These are phyloP conservation scores for Pseudomyrmex sp. DNA, from an alignment of 1,140 invertebrate species.

Conservation along the genomic window DNA sequence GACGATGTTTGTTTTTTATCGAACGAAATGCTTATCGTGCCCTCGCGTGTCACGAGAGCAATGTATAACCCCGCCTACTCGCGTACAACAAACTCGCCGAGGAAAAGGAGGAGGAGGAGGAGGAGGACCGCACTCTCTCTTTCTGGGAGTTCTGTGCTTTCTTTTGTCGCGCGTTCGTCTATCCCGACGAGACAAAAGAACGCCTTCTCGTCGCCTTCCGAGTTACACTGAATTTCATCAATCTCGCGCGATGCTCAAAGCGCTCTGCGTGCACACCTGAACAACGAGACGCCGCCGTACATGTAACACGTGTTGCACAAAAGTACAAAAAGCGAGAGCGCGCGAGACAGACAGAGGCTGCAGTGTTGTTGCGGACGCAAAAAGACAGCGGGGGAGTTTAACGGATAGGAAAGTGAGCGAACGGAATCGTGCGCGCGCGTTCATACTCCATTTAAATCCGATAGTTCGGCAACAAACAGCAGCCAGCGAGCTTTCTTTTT, in stretches of 20 bases:
- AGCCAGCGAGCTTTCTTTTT: not conserved
- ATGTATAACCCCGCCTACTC: conserved; percentile 47
- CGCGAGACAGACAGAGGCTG: too few species aligned
- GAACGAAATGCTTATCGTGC: conserved; percentile 71
- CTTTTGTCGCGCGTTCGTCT: not conserved
- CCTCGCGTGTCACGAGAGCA: conserved; percentile 63
- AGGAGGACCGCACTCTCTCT: not conserved
- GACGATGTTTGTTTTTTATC: conserved; percentile 73
- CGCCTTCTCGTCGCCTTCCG: conserved; percentile 17
- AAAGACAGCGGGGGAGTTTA: not conserved
- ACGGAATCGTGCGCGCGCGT: not conserved
- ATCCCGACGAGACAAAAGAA: conserved; percentile 33
- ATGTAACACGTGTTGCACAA: not conserved
- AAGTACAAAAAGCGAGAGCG: not conserved
- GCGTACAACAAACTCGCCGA: conserved; percentile 16
- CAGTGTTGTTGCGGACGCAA: too few species aligned
- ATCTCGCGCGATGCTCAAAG: not conserved
- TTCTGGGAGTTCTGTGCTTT: not conserved
- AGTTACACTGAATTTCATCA: conserved; percentile 47
- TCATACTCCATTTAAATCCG: conserved; percentile 25
- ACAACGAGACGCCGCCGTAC: not conserved
- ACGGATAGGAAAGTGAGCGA: conserved; percentile 32
- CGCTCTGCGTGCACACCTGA: not conserved
- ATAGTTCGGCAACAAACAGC: conserved; percentile 51
- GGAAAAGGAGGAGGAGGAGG: not conserved